Evolutionary conservation across 2,113 vertebrate species (phyloP).

Genomic region (Phalacrocorax aristotelis): DNA sequence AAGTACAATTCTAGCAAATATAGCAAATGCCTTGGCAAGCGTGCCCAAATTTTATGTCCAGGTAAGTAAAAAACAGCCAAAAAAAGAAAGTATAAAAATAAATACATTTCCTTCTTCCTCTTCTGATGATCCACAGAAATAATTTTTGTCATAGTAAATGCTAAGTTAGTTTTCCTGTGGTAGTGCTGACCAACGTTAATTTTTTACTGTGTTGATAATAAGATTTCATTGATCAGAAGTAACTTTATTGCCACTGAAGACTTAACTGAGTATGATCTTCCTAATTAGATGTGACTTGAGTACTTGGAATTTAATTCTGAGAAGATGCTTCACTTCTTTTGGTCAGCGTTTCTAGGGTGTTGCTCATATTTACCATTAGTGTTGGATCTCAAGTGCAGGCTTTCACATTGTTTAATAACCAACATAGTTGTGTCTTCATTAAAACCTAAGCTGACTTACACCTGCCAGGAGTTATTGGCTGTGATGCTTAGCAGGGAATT

Average conservation of each 20-base stretch:
- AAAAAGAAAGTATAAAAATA: not conserved
- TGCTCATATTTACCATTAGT: not conserved
- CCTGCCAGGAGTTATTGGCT: not conserved
- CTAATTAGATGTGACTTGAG: not conserved
- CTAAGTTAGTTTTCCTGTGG: not conserved
- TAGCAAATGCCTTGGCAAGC: conserved; percentile 89
- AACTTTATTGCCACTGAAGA: not conserved
- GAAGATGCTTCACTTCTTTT: not conserved
- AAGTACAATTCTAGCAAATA: conserved; percentile 88
- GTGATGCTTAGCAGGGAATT: not conserved
- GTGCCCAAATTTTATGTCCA: conserved; percentile 98
- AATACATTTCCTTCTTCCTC: not conserved
- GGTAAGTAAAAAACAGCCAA: conserved; percentile 69
- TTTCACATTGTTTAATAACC: not conserved
- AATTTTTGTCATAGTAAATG: not conserved
- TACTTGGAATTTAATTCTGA: not conserved
- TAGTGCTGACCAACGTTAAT: not conserved
- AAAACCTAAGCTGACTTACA: not conserved
- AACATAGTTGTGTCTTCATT: not conserved
- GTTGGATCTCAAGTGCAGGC: not conserved
- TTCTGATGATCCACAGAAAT: not conserved
- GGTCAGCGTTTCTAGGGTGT: not conserved
- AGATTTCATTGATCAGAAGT: not conserved
- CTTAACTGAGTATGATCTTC: not conserved
- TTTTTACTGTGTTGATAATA: not conserved